These are phyloP conservation scores for Tinea pellionella DNA, from an alignment of 2,888 invertebrate genomes.

Conservation along the genomic window DNA sequence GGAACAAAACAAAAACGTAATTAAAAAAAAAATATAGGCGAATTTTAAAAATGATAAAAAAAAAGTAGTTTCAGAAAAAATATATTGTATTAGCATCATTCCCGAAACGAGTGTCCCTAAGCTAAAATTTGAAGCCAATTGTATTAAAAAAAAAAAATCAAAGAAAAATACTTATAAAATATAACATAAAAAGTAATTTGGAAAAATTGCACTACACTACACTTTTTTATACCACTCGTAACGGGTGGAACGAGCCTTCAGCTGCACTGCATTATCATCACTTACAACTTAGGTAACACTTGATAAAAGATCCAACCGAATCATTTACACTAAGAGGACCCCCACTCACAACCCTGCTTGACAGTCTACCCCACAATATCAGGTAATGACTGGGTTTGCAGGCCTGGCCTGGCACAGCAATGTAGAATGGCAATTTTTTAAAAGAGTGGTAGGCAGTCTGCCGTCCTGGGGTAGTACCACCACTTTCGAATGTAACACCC, in stretches of 20 bases:
- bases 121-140: constrained; percentile 30
- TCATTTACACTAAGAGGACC: no score
- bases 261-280: constrained; percentile 66
- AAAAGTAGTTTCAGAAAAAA: background rate
- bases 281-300: no score
- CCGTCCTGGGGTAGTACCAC: no score
- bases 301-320: no score
- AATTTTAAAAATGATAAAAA: background rate
- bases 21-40: constrained; percentile 3
- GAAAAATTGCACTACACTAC: constrained; percentile 33
- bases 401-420: no score
- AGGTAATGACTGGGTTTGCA: no score
- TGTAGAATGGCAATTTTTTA: no score
- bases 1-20: background rate
- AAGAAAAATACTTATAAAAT: constrained; percentile 16
- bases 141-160: constrained; percentile 22
- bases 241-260: constrained; percentile 26
- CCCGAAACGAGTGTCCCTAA: constrained; percentile 49
- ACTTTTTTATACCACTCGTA: constrained; percentile 7
- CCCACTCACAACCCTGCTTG: no score
- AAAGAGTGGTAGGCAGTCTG: no score
- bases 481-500: no score
- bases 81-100: constrained; percentile 38
- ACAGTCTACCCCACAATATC: no score
- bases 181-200: constrained; percentile 17